Evolutionary conservation across 2,113 vertebrate species (phyloP), one percentile per base, ranked within the genome.

Genomic region (Anarhynchus alexandrinus): DNA sequence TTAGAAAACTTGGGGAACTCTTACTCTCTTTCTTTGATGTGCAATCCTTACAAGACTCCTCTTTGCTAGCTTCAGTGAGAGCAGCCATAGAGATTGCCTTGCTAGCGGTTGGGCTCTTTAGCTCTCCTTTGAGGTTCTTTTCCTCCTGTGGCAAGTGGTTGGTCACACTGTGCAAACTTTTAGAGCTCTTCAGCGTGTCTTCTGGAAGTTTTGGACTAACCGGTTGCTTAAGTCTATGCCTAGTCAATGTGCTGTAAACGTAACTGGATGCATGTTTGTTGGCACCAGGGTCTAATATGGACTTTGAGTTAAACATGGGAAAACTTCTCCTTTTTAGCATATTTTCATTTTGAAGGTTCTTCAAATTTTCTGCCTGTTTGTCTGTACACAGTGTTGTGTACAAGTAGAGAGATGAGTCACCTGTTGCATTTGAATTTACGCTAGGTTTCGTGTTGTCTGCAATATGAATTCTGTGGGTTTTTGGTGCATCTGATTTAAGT

Each of bases 281-380:
- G 23, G 76, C 51, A 70, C 79, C 94, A 36, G 97, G 97, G 67
- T 98, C 98, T 55, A 97, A 91, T 94, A 97, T 97, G 57, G 98
- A 98, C 93, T 98, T 99, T 12, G 99, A 98, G 85, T 99, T 98
- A 95, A 98, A 98, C 67, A 97, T 97, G 7, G 98, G 98, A 82
- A 99, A 98, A 89, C 99, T 99, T 86, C 99, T 98, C 51, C 99
- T 98, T 97, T 99, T 99, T 29, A 98, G 94, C 8, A 97, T 59
- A 73, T 96, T 98, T 96, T 98, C 98, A 66, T 94, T 98, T 80
- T 99, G 98, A 79, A 97, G 82, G 54, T 93, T 97, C 80, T 97
- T 98, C 30, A 82, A 3, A 79, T 96, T 97, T 93, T 98, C 98
- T 49, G 69, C 59, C 42, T 92, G 95, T 82, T 97, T 98, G 30